Evolutionary conservation across 2,113 vertebrate species (phyloP), one percentile per base, ranked within the genome.

Genomic region (Serilophus lunatus): DNA sequence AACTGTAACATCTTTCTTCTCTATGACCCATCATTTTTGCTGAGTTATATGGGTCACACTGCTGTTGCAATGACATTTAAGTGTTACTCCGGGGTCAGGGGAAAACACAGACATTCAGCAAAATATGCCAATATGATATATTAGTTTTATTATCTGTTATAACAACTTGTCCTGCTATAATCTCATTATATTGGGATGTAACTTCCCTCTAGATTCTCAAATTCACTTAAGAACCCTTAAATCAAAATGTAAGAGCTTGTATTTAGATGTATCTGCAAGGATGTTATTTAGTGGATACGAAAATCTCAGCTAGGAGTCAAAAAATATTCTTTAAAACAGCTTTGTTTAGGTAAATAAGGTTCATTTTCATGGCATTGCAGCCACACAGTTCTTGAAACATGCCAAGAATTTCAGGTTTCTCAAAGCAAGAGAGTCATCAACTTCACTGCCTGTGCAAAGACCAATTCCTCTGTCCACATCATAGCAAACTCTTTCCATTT

Each of bases 221-320:
- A 96, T 89, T 82, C 74, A 91, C 24, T 93, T 93, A 72, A 53
- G 87, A 69, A 92, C 63, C 59, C 17, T 57, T 77, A 68, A 72
- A 53, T 92, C 44, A 45, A 61, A 84, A 50, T 70, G 40, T 28
- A 76, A 61, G 64, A 25, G 33, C 20, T 64, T 16, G 3, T 19
- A 31, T 18, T 33, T 38, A 42, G 11, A 35, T 47, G 22, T 6
- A 49, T 69, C 68, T 82, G 65, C 33, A 88, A 85, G 56, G 29
- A 61, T 31, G 56, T 45, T 6, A 31, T 72, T 69, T 66, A 44
- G 22, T 13, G n/a, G 36, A 57, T 1, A 3, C 1, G 11, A 80
- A 77, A 59, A 77, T 28, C 54, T 59, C 57, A 29, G n/a, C 19
- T 22, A 35, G 24, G 12, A 72, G 49, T 31, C 9, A 68, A 66